Evolutionary conservation across 2,888 invertebrate species (phyloP).

Genomic region (Apamea epomidion): DNA sequence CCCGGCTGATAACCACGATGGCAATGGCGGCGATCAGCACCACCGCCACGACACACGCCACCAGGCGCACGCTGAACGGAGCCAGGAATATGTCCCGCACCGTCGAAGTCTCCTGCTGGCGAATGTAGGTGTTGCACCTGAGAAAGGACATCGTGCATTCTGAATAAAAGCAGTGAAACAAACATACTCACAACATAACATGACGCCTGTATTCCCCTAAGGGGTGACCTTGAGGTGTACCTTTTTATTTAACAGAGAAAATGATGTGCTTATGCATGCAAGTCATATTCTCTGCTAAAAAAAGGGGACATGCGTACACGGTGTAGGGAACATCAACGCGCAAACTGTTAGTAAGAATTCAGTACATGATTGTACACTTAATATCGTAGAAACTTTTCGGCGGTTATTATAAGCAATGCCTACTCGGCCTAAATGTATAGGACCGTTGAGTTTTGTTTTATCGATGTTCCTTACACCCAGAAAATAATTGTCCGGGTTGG

Average conservation of each 20-base stretch:
- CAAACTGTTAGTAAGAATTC: neutral
- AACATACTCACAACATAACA: neutral
- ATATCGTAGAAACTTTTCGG: too few relatives aligned
- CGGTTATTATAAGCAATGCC: too few relatives aligned
- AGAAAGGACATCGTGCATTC: slow-evolving; percentile 1
- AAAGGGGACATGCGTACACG: neutral
- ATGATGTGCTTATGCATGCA: too few relatives aligned
- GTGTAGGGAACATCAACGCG: neutral
- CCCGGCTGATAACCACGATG: slow-evolving; percentile 86
- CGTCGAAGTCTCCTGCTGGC: slow-evolving; percentile 91
- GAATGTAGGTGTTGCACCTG: slow-evolving; percentile 92
- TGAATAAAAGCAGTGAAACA: neutral
- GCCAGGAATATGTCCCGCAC: slow-evolving; percentile 92
- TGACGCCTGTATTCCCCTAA: neutral
- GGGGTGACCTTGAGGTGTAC: neutral
- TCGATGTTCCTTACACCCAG: neutral
- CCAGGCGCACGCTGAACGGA: slow-evolving; percentile 90
- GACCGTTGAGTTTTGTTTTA: neutral
- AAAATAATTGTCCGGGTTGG: neutral
- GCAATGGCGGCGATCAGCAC: slow-evolving; percentile 86
- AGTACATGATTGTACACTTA: too few relatives aligned
- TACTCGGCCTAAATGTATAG: too few relatives aligned
- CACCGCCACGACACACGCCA: slow-evolving; percentile 89
- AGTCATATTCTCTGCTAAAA: too few relatives aligned
- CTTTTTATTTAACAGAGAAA: neutral